These are phyloP conservation scores for Protosalanx chinensis DNA, from an alignment of 2,797 vertebrate genomes.

Conservation along the genomic window DNA sequence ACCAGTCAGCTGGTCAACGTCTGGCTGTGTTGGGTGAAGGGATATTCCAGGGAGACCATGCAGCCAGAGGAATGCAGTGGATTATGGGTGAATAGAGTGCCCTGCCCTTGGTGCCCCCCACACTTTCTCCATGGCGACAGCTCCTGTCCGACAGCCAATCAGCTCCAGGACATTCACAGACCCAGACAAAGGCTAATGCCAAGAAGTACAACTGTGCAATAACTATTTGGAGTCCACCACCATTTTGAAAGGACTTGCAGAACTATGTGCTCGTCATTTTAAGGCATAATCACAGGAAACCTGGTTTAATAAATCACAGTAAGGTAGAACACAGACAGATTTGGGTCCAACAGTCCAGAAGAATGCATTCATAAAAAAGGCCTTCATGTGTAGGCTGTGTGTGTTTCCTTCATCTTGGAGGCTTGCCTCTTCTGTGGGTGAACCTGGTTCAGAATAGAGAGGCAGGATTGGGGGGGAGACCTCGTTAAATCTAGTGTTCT, in stretches of 20 bases:
- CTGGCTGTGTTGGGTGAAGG: constrained; percentile 61
- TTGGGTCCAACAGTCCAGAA: neutral
- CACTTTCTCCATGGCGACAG: constrained; percentile 27
- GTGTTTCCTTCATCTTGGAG: neutral
- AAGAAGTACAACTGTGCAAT: constrained; percentile 16
- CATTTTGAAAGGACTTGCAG: neutral
- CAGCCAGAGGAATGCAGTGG: constrained; percentile 49
- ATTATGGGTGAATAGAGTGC: constrained; percentile 28
- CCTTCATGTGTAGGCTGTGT: neutral
- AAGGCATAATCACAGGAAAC: neutral
- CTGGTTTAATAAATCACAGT: neutral
- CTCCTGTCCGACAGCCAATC: constrained; percentile 28
- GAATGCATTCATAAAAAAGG: neutral
- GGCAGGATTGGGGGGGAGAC: neutral
- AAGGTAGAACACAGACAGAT: neutral
- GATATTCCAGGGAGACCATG: constrained; percentile 41
- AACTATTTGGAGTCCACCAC: constrained; percentile 9
- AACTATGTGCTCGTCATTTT: neutral
- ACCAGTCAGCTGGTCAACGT: constrained; percentile 62
- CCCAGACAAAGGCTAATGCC: constrained; percentile 29
- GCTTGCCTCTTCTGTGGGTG: neutral
- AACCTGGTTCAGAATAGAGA: neutral
- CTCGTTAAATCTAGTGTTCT: constrained; percentile 13
- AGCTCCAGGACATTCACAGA: constrained; percentile 24
- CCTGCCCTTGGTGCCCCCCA: neutral